Evolutionary conservation across 2,797 vertebrate species (phyloP).

Genomic region (Acanthurus tractus): DNA sequence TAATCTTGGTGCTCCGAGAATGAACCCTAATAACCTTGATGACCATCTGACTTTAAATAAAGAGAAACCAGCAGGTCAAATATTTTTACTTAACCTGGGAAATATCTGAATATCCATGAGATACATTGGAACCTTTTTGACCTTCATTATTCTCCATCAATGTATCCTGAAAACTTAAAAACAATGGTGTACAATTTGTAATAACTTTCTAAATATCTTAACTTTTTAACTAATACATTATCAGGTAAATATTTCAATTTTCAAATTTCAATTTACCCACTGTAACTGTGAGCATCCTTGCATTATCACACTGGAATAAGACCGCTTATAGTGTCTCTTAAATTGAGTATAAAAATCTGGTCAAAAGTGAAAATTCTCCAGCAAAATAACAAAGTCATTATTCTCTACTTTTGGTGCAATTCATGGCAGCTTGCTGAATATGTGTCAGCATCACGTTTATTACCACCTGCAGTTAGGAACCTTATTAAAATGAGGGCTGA

Average conservation of each 20-base stretch:
- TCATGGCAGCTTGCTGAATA: slow-evolving; percentile 31
- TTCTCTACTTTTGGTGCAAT: slow-evolving; percentile 9
- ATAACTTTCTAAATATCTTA: background rate
- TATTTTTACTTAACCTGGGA: background rate
- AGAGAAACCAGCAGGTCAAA: background rate
- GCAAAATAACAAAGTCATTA: slow-evolving; percentile 16
- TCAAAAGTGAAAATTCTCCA: background rate
- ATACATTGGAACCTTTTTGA: background rate
- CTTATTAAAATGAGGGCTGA: slow-evolving; percentile 31
- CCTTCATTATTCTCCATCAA: background rate
- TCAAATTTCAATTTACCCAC: no score
- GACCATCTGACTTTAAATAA: background rate
- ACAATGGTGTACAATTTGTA: background rate
- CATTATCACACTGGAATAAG: no score
- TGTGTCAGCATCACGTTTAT: slow-evolving; percentile 41
- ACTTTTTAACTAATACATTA: background rate
- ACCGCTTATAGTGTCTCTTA: background rate
- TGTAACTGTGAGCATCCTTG: no score
- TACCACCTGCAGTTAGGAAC: slow-evolving; percentile 45
- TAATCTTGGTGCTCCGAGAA: background rate
- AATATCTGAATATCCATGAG: background rate
- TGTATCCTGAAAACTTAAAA: background rate
- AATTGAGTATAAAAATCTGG: slow-evolving; percentile 21
- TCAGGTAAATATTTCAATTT: background rate
- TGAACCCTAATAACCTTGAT: background rate